Conservation (phyloP, 2,888 invertebrate genomes). For the Lydus trimaculatus region DNA sequence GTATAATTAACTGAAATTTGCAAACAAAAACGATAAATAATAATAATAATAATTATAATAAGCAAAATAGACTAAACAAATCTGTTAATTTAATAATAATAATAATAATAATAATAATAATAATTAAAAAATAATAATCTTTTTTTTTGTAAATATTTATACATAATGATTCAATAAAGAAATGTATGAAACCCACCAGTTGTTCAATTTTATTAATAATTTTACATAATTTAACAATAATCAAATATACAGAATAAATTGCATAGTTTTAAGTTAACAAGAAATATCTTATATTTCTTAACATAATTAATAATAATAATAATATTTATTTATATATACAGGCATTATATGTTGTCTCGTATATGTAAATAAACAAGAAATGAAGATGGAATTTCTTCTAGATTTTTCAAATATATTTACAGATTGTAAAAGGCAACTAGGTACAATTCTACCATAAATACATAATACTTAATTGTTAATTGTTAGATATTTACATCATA, state of each 20-base stretch:
- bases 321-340: slow-evolving; percentile 21
- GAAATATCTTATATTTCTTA: slow-evolving; percentile 17
- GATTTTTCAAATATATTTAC: neutral
- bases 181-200: slow-evolving; percentile 27
- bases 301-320: slow-evolving; percentile 23
- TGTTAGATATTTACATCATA: neutral
- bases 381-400: neutral
- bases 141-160: neutral
- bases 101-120: neutral
- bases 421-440: neutral
- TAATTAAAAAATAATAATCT: neutral
- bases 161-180: neutral
- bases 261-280: neutral
- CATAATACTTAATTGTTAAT: slow-evolving; percentile 1
- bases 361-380: neutral
- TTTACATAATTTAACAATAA: slow-evolving; percentile 28
- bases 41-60: neutral
- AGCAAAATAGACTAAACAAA: neutral
- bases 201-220: slow-evolving; percentile 31
- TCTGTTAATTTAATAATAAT: neutral
- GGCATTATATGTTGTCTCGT: neutral
- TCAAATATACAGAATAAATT: slow-evolving; percentile 28
- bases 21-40: neutral
- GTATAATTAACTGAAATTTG: slow-evolving; percentile 7
- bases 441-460: neutral